Percentiles rank a stretch among this genome's conserved stretches.
phyloP scores from a whole-genome alignment of 2,113 vertebrate species.

The Toxotes jaculatrix region DNA sequence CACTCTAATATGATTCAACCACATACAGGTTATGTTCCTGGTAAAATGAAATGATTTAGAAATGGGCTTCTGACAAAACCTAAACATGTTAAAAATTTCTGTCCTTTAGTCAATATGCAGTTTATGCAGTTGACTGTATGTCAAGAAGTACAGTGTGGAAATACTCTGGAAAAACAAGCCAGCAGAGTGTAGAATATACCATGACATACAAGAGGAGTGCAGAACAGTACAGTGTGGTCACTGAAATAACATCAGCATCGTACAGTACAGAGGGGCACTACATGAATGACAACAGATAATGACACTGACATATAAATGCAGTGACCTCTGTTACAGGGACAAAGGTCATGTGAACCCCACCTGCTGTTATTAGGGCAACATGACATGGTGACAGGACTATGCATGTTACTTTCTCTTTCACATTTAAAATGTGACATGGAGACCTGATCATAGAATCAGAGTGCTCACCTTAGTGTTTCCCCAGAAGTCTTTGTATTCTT shows the following conservation, averaged over 20 bases:
- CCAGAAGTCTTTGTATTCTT: conserved; percentile 96
- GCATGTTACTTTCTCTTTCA: neutral
- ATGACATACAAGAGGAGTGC: conserved; percentile 28
- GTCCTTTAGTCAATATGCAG: neutral
- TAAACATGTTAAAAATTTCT: neutral
- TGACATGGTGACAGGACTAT: neutral
- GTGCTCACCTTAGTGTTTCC: conserved; percentile 95
- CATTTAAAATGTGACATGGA: accelerated
- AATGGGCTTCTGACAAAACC: neutral
- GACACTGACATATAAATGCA: conserved; percentile 46
- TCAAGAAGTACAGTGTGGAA: neutral
- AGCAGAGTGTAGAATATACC: conserved; percentile 52
- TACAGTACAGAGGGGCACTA: conserved; percentile 25
- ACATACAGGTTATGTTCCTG: neutral
- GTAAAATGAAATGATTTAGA: neutral
- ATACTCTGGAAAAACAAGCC: conserved; percentile 3
- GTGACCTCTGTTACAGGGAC: conserved; percentile 37
- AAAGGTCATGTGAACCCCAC: conserved; percentile 47
- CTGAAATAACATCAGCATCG: conserved; percentile 33
- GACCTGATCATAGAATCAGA: neutral
- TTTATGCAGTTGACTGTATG: neutral
- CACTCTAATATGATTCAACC: neutral
- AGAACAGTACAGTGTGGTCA: conserved; percentile 11
- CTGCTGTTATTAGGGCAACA: neutral
- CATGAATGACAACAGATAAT: conserved; percentile 47